Evolutionary conservation across 2,797 vertebrate genomes (phyloP).

Genomic region (Botia kubotai): DNA sequence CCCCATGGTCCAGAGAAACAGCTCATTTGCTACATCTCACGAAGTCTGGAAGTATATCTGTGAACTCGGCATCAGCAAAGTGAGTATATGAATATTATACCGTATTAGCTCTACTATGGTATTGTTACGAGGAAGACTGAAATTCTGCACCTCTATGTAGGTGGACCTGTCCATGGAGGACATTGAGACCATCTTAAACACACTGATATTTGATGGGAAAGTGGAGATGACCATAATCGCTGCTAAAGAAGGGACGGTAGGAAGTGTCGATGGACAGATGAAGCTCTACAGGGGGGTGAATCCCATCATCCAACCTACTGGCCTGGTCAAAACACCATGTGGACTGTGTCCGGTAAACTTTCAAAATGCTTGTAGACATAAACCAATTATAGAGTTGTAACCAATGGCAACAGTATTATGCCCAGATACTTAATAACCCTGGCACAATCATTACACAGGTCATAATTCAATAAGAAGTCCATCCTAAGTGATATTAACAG

Average conservation of each 20-base stretch:
- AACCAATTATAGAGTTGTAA: too few species aligned
- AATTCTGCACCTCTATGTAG: conserved; percentile 66
- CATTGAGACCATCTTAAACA: conserved; percentile 97
- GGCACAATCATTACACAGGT: too few species aligned
- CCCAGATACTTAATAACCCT: too few species aligned
- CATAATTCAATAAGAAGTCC: too few species aligned
- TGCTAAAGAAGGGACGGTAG: conserved; percentile 94
- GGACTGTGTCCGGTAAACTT: conserved; percentile 92
- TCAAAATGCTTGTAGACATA: too few species aligned
- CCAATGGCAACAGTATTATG: too few species aligned
- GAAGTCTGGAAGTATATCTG: conserved; percentile 99
- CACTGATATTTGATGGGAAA: conserved; percentile 95
- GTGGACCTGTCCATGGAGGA: conserved; percentile 98
- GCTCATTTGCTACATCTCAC: conserved; percentile 93
- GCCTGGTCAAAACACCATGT: conserved; percentile 90
- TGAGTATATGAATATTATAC: conserved; percentile 62
- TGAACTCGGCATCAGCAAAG: conserved; percentile 97
- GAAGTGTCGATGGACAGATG: conserved; percentile 94
- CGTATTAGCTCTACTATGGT: background rate
- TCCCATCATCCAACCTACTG: conserved; percentile 88
- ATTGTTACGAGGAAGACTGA: background rate
- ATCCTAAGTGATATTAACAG: too few species aligned
- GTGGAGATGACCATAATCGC: conserved; percentile 97
- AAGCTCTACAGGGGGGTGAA: conserved; percentile 90
- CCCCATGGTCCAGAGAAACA: conserved; percentile 95